These are phyloP conservation scores for Eudyptes chrysolophus DNA, from an alignment of 2,113 vertebrate genomes.

Conservation along the genomic window DNA sequence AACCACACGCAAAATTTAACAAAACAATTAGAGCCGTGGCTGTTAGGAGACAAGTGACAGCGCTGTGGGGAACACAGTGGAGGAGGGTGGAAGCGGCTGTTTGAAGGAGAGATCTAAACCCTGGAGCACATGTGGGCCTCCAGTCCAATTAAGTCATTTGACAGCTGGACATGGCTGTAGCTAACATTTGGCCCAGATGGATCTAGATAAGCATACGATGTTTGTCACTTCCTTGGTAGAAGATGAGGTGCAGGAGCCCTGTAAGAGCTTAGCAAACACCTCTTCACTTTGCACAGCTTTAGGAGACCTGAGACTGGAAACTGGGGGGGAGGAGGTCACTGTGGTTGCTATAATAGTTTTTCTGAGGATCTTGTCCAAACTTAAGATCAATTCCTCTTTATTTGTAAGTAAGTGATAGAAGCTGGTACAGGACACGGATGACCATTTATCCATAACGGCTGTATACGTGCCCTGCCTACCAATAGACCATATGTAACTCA, in stretches of 20 bases:
- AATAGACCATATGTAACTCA: not conserved
- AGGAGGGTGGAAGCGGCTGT: not conserved
- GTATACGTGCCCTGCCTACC: not conserved
- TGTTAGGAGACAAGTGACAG: not conserved
- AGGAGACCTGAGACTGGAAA: not conserved
- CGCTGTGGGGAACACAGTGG: not conserved
- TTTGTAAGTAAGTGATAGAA: not conserved
- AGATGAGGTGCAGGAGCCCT: not conserved
- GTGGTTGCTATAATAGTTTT: not conserved
- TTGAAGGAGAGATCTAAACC: not conserved
- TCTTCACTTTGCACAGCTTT: not conserved
- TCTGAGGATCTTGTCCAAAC: not conserved
- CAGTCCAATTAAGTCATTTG: not conserved
- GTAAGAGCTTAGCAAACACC: not conserved
- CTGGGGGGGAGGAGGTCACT: fast-evolving
- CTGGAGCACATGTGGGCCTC: not conserved
- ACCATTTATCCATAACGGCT: not conserved
- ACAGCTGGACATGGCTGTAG: not conserved
- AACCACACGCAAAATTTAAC: not conserved
- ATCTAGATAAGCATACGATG: not conserved
- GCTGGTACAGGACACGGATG: not conserved
- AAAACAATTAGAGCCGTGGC: not conserved
- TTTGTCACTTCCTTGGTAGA: not conserved
- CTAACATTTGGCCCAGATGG: not conserved
- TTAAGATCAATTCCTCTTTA: not conserved